Conservation (phyloP, 2,113 vertebrate species). For the Callionymus lyra region DNA sequence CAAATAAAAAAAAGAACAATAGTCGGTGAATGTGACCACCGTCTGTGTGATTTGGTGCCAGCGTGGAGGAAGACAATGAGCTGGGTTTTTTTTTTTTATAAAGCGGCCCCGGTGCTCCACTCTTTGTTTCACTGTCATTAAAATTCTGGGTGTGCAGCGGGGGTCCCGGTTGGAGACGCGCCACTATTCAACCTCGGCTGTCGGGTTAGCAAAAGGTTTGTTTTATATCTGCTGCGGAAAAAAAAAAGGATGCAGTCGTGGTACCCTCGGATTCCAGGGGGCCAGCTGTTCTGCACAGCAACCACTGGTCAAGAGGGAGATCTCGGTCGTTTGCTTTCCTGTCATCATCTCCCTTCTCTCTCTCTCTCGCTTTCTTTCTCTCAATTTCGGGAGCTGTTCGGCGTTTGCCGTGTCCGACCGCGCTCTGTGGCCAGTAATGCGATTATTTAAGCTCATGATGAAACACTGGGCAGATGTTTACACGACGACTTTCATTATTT, state of each 20-base stretch:
- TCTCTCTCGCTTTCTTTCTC: too few relatives aligned
- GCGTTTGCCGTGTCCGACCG: too few relatives aligned
- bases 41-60: conserved; percentile 60
- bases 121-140: conserved; percentile 65
- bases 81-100: conserved; percentile 58
- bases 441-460: too few relatives aligned
- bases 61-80: conserved; percentile 54
- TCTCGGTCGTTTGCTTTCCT: too few relatives aligned
- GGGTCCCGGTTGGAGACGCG: conserved; percentile 49
- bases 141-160: conserved; percentile 58
- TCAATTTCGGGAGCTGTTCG: too few relatives aligned
- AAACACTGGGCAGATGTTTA: too few relatives aligned
- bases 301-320: conserved; percentile 7
- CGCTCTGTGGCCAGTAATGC: too few relatives aligned
- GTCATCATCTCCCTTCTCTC: too few relatives aligned
- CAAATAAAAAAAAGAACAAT: conserved; percentile 34
- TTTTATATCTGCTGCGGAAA: conserved; percentile 36
- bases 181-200: conserved; percentile 63
- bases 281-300: conserved; percentile 30
- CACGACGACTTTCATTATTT: too few relatives aligned
- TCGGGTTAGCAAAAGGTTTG: conserved; percentile 64
- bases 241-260: too few relatives aligned
- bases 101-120: conserved; percentile 51
- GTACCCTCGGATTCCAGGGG: conserved; percentile 27
- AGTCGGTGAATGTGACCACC: conserved; percentile 41